Conservation (phyloP, 1,140 invertebrate species). For the Carcinoscorpius rotundicauda region DNA sequence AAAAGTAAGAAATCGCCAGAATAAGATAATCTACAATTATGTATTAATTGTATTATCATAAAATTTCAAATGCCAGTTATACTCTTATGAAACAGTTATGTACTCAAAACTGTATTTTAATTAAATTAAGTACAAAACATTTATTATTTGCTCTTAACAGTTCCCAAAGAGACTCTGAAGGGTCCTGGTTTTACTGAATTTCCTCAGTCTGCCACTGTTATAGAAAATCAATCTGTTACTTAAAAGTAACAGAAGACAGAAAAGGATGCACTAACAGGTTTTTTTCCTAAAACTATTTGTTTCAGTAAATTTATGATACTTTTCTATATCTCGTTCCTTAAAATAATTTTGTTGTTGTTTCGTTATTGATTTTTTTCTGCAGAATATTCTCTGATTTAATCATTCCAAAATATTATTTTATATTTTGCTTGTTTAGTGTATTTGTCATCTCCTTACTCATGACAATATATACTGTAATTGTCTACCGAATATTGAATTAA, state of each 20-base stretch:
- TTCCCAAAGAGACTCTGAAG: conserved; percentile 71
- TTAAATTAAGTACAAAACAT: not conserved
- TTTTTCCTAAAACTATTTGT: too few species aligned
- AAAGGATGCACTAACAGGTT: conserved; percentile 50
- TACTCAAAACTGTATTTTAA: not conserved
- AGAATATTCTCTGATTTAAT: too few species aligned
- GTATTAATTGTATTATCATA: too few species aligned
- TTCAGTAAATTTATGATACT: too few species aligned
- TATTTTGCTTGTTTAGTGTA: too few species aligned
- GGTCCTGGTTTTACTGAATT: conserved; percentile 74
- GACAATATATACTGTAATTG: conserved; percentile 2
- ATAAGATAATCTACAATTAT: too few species aligned
- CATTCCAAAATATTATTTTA: too few species aligned
- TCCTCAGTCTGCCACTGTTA: conserved; percentile 73
- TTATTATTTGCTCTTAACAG: conserved; percentile 31
- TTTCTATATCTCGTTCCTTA: too few species aligned
- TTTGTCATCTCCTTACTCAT: too few species aligned
- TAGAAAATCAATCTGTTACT: conserved; percentile 60
- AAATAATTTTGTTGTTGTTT: too few species aligned
- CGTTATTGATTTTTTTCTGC: too few species aligned
- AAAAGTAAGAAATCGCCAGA: not conserved
- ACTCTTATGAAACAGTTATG: not conserved
- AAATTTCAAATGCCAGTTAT: not conserved
- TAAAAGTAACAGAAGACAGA: conserved; percentile 71
- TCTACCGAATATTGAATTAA: not conserved